Evolutionary conservation across 2,888 invertebrate species (phyloP).

Genomic region (Punctoribates punctum): DNA sequence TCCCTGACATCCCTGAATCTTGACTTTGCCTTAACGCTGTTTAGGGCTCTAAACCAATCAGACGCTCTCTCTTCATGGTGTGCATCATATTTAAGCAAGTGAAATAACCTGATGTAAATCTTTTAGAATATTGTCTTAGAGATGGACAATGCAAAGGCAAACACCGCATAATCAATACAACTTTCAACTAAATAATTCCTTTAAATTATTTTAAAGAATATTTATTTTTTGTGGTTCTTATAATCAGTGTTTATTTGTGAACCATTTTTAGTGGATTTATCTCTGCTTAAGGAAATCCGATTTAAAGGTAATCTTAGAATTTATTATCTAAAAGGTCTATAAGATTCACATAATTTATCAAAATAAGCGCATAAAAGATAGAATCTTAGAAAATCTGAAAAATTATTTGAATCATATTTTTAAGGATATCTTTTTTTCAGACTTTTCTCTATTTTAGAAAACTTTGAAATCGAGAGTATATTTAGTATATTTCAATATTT

Average conservation of each 20-base stretch:
- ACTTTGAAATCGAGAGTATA: too few species aligned
- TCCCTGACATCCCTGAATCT: constrained; percentile 28
- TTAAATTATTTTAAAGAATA: neutral
- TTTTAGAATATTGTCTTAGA: constrained; percentile 2
- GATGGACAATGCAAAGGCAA: neutral
- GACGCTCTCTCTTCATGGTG: neutral
- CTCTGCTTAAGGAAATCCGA: neutral
- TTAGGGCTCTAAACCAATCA: neutral
- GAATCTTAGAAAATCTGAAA: too few species aligned
- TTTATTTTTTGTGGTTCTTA: neutral
- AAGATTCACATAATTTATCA: too few species aligned
- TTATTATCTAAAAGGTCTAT: neutral
- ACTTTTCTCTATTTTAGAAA: too few species aligned
- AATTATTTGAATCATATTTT: too few species aligned
- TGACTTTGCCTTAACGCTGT: neutral
- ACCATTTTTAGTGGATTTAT: neutral
- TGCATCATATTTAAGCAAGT: constrained; percentile 24
- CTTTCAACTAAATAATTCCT: neutral
- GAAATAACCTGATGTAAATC: constrained; percentile 17
- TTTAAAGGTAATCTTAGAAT: neutral
- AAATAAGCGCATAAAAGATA: too few species aligned
- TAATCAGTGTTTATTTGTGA: neutral
- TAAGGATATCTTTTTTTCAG: too few species aligned
- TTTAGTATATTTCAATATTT: too few species aligned
- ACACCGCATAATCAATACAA: neutral